Conservation (phyloP, 2,888 invertebrate genomes). For the Sialis fuliginosa region DNA sequence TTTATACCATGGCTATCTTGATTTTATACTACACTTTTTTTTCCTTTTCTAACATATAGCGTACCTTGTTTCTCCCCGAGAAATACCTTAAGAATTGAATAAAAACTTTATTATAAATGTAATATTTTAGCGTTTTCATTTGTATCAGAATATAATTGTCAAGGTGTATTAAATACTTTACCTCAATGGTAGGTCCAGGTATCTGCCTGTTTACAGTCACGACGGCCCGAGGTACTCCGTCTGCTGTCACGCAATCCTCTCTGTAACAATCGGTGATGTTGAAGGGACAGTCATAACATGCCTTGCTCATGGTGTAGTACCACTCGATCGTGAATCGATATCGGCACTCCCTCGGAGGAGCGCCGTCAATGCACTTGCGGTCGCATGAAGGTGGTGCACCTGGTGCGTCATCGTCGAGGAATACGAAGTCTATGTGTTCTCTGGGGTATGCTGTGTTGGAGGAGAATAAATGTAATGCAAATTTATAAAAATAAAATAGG, state of each 20-base stretch:
- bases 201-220: constrained; percentile 70
- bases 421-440: constrained; percentile 15
- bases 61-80: no score
- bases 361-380: constrained; percentile 41
- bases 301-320: constrained; percentile 76
- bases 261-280: constrained; percentile 56
- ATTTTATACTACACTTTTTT: no score
- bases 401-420: constrained; percentile 15
- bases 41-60: no score
- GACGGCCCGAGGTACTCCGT: constrained; percentile 59
- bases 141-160: no score
- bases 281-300: constrained; percentile 68
- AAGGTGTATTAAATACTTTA: no score
- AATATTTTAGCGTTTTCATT: no score
- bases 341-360: constrained; percentile 45
- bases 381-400: constrained; percentile 33
- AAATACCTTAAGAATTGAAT: no score
- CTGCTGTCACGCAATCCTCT: constrained; percentile 67
- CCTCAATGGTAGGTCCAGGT: constrained; percentile 76
- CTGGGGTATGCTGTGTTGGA: no score
- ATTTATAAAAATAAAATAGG: no score
- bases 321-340: constrained; percentile 63
- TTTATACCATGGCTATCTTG: no score
- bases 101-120: no score
- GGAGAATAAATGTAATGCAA: no score